phyloP scores from a whole-genome alignment of 1,140 invertebrate species.

The Campoletis sonorensis region DNA sequence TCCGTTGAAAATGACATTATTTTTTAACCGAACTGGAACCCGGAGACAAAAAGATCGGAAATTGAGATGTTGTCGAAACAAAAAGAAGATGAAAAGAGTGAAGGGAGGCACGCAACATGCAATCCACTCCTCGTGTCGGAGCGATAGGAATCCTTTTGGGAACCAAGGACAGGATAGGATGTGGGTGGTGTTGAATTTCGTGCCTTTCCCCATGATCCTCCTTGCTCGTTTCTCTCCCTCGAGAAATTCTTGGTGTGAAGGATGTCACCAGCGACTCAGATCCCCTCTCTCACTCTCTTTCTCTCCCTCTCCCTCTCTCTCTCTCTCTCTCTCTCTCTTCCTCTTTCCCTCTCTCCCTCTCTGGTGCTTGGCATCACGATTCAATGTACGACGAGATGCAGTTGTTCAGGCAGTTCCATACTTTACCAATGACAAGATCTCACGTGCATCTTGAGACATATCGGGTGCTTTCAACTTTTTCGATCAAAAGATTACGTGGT shows the following conservation, averaged over 20 bases:
- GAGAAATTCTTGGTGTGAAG: conserved; percentile 38
- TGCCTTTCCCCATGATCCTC: conserved; percentile 27
- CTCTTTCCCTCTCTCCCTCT: too few species aligned
- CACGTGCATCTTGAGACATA: neutral
- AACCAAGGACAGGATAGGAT: conserved; percentile 51
- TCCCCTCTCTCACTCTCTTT: neutral
- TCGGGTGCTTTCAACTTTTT: too few species aligned
- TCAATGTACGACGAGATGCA: conserved; percentile 6
- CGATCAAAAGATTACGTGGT: neutral
- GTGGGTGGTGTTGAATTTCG: conserved; percentile 60
- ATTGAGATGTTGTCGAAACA: neutral
- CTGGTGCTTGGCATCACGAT: neutral
- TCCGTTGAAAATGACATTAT: neutral
- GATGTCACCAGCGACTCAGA: neutral
- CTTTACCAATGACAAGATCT: neutral
- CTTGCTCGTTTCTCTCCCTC: conserved; percentile 5
- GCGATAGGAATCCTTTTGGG: conserved; percentile 38
- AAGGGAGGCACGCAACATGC: neutral
- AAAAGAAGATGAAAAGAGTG: neutral
- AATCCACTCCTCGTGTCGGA: conserved; percentile 38
- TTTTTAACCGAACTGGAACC: neutral
- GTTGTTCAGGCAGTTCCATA: neutral
- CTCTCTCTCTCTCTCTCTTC: too few species aligned
- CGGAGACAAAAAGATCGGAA: neutral
- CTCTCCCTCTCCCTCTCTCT: too few species aligned